Percentiles rank a stretch among this genome's conserved stretches.
These are phyloP conservation scores for Chalcis sispes DNA, from an alignment of 2,888 invertebrate genomes.

Conservation along the genomic window DNA sequence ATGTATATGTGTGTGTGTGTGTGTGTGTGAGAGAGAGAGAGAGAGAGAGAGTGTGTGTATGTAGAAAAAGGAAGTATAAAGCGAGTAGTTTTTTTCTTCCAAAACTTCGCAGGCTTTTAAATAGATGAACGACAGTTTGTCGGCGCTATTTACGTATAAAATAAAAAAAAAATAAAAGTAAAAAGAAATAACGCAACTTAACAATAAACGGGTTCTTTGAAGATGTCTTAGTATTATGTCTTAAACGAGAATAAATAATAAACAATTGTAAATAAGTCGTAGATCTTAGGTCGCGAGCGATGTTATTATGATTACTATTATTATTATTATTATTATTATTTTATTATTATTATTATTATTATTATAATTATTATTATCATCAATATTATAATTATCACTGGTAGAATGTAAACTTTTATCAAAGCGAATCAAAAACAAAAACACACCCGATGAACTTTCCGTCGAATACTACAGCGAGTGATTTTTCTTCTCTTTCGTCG, in stretches of 20 bases:
- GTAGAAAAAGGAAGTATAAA: slow-evolving; percentile 36
- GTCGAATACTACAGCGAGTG: slow-evolving; percentile 37
- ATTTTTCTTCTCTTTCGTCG: slow-evolving; percentile 37
- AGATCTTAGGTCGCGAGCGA: slow-evolving; percentile 57
- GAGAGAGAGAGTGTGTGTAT: too few relatives aligned
- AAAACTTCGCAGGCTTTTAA: slow-evolving; percentile 49
- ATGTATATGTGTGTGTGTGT: too few relatives aligned
- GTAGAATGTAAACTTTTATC: slow-evolving; percentile 47
- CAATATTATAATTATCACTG: slow-evolving; percentile 34
- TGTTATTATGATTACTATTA: slow-evolving; percentile 50
- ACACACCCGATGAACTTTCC: slow-evolving; percentile 36
- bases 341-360: slow-evolving; percentile 42
- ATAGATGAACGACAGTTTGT: slow-evolving; percentile 33
- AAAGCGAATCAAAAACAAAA: slow-evolving; percentile 55
- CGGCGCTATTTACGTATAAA: slow-evolving; percentile 48
- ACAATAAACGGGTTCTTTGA: slow-evolving; percentile 62
- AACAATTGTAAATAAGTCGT: slow-evolving; percentile 59
- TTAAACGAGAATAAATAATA: slow-evolving; percentile 46
- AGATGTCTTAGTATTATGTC: slow-evolving; percentile 61
- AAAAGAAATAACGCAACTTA: slow-evolving; percentile 55
- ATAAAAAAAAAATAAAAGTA: slow-evolving; percentile 25
- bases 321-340: slow-evolving; percentile 48
- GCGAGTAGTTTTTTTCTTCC: slow-evolving; percentile 49
- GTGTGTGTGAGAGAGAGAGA: too few relatives aligned
- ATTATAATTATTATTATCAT: slow-evolving; percentile 47